Conservation (phyloP, 2,797 vertebrate species). For the Buceros bicornis region DNA sequence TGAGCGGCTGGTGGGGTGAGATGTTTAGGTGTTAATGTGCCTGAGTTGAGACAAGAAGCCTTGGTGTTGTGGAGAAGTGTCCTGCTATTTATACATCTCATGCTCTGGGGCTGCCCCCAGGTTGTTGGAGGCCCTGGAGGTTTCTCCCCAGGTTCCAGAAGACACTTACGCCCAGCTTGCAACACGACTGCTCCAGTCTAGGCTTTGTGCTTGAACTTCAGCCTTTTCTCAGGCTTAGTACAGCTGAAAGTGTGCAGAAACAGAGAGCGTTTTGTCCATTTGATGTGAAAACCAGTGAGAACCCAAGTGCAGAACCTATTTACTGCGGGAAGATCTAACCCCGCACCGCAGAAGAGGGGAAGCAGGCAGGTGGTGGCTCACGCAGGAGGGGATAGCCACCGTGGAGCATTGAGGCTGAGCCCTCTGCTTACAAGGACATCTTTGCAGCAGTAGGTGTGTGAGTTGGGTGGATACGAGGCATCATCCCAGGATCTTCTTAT, state of each 20-base stretch:
- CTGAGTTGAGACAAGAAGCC: neutral
- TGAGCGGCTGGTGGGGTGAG: neutral
- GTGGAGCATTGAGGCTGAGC: neutral
- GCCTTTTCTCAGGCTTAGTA: neutral
- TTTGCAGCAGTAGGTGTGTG: neutral
- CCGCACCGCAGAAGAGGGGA: accelerated
- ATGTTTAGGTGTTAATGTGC: neutral
- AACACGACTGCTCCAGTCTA: neutral
- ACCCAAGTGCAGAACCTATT: neutral
- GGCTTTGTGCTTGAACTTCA: neutral
- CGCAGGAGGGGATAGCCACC: neutral
- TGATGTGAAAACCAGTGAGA: neutral
- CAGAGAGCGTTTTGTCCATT: neutral
- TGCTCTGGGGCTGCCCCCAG: neutral
- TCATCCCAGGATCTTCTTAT: neutral
- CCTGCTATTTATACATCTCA: neutral
- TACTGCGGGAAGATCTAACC: neutral
- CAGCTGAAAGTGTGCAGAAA: neutral
- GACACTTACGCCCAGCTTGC: neutral
- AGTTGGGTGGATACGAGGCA: neutral
- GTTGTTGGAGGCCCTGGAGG: accelerated
- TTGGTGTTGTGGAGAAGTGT: neutral
- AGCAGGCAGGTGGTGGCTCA: accelerated
- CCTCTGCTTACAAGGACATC: neutral
- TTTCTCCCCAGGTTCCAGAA: neutral